Percentiles rank a stretch among this genome's conserved stretches.
Conservation (phyloP, 1,140 invertebrate genomes). For the Bathynomus jamesi region DNA sequence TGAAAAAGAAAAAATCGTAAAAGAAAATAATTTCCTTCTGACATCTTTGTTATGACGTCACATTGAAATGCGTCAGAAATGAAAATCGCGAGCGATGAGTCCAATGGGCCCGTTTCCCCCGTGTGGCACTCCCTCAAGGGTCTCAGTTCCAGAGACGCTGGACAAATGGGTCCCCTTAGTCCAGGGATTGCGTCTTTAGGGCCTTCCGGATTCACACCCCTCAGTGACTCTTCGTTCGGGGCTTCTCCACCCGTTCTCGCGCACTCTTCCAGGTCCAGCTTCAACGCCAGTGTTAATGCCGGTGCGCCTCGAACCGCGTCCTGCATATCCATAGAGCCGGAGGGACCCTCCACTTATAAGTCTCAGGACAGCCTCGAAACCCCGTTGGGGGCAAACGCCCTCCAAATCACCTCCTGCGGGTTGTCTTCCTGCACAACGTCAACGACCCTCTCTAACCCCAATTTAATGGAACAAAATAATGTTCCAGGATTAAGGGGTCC, state of each 20-base stretch:
- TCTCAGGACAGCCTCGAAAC: neutral
- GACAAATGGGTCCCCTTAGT: neutral
- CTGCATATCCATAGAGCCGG: neutral
- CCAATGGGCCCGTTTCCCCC: neutral
- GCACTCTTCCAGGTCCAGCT: neutral
- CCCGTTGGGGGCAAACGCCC: too few relatives aligned
- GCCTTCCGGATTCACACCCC: neutral
- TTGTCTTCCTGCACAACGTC: neutral
- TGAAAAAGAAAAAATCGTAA: too few relatives aligned
- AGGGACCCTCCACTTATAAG: neutral
- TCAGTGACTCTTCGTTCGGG: neutral
- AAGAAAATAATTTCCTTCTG: too few relatives aligned
- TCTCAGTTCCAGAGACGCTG: neutral
- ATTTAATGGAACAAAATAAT: neutral
- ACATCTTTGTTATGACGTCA: too few relatives aligned
- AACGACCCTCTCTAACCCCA: neutral
- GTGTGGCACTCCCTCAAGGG: neutral
- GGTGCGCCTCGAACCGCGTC: neutral
- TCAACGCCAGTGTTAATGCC: neutral
- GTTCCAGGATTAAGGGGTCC: neutral
- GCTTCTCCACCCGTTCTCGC: neutral
- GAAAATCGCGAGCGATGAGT: neutral
- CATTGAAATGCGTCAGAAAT: neutral
- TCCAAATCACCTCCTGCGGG: neutral
- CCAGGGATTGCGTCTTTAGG: neutral